Base-by-base conservation (phyloP, 2,888 invertebrate species). In the Morpho helenor region DNA sequence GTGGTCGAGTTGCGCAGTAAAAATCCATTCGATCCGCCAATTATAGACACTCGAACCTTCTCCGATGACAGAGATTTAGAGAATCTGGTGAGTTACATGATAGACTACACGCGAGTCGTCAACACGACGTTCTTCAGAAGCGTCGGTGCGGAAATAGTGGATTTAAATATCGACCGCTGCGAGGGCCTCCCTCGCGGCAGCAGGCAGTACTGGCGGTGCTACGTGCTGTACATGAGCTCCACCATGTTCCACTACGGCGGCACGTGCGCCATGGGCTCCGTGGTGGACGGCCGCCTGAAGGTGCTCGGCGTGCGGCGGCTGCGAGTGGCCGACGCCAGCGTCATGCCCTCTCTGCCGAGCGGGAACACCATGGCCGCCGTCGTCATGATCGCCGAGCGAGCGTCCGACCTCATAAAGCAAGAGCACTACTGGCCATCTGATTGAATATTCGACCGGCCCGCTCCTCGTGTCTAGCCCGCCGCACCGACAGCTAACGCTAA, bases 261-360 rank as follows among this genome's bases (percentile, higher is more conserved):
- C 0, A 95, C 95, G 0, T 93, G 93, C 55, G 94, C 94, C 71
- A 95, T 96, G 95, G 95, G 95, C 0, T 91, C 94, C 0, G 95
- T 95, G 0, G 94, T 95, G 0, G 93, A 94, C 76, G 88, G 92
- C 0, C 76, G 92, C 44, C 76, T 95, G 2, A 59, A 56, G 2
- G 76, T 77, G 0, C 54, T 49, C 3, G 71, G 74, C 2, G 71
- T 77, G 0, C 53, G 64, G 31, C 60, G 63, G 4, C 52, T 77
- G 4, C 67, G 76, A 8, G 75, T 78, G 5, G 74, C 64, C 0
- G 79, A 79, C 54, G 71, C 72, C 8, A 79, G 79, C 52, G 63
- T 75, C 1, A 78, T 94, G 88, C 94, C 93, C 0, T 76, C 76
- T 7, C 86, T 92, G 0, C 80, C 84, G 0, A 90, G 91, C 0